phyloP scores from a whole-genome alignment of 2,797 vertebrate genomes.

The Peromyscus melanophrys region DNA sequence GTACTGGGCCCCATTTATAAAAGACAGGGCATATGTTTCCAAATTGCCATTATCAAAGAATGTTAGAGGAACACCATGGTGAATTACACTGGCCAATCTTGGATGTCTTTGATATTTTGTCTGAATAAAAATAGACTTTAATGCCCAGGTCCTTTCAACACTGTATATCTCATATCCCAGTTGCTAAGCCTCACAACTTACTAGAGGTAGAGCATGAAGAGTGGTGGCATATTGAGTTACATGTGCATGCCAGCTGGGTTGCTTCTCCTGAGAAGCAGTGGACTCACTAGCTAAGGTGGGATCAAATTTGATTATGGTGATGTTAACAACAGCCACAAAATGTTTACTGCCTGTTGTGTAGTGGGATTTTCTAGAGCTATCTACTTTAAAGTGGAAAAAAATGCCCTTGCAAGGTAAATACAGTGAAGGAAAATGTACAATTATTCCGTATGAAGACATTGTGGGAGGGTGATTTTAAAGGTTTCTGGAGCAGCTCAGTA shows the following conservation, averaged over 20 bases:
- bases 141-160: constrained; percentile 60
- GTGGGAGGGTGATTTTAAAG: not conserved
- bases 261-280: not conserved
- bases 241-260: constrained; percentile 54
- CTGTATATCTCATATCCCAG: not conserved
- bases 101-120: constrained; percentile 49
- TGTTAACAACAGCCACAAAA: not conserved
- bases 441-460: not conserved
- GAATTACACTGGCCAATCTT: constrained; percentile 40
- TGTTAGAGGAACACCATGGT: constrained; percentile 25
- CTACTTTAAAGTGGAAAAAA: constrained; percentile 6
- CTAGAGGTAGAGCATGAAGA: not conserved
- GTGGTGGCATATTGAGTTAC: not conserved
- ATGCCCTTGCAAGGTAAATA: not conserved
- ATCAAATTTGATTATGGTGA: constrained; percentile 49
- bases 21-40: constrained; percentile 33
- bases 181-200: constrained; percentile 2
- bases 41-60: constrained; percentile 71
- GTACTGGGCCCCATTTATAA: not conserved
- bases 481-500: not conserved
- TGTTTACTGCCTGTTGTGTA: not conserved
- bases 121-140: constrained; percentile 55
- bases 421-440: not conserved
- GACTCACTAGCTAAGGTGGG: constrained; percentile 3
- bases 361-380: not conserved